Evolutionary conservation across 2,113 vertebrate genomes (phyloP).

Genomic region (Grammomys surdaster): DNA sequence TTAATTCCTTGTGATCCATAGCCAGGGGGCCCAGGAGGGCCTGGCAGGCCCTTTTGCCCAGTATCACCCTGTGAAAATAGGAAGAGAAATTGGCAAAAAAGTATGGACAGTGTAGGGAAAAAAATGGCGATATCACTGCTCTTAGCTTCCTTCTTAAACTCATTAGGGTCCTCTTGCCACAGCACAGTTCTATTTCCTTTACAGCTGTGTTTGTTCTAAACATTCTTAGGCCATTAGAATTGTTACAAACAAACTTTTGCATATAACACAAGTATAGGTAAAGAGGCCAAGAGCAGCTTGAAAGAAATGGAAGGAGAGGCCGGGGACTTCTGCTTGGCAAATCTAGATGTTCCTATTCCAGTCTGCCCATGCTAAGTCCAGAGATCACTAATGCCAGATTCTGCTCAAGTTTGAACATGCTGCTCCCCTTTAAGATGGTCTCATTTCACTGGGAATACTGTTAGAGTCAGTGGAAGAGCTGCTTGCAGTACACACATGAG

Average conservation of each 20-base stretch:
- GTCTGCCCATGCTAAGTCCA: not conserved
- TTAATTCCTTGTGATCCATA: slow-evolving; percentile 91
- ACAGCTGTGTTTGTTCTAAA: slow-evolving; percentile 37
- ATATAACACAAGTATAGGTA: slow-evolving; percentile 2
- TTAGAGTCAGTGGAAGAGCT: not conserved
- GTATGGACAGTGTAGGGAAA: not conserved
- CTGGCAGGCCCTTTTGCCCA: slow-evolving; percentile 88
- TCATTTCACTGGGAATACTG: not conserved
- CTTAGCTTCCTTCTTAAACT: not conserved
- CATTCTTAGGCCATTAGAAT: not conserved
- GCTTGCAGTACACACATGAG: too few relatives aligned
- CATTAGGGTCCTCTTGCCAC: not conserved
- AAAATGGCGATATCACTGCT: not conserved
- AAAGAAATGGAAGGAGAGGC: not conserved
- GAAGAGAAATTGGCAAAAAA: not conserved
- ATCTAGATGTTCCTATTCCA: not conserved
- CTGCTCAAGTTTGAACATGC: not conserved
- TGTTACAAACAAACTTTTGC: not conserved
- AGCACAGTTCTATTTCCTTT: not conserved
- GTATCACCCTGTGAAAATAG: slow-evolving; percentile 85
- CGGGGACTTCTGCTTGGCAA: not conserved
- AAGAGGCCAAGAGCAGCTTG: not conserved
- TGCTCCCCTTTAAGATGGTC: not conserved
- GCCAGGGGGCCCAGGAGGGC: slow-evolving; percentile 86
- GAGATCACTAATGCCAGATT: not conserved